Conservation (phyloP, 2,113 vertebrate genomes). For the Edolisoma coerulescens region DNA sequence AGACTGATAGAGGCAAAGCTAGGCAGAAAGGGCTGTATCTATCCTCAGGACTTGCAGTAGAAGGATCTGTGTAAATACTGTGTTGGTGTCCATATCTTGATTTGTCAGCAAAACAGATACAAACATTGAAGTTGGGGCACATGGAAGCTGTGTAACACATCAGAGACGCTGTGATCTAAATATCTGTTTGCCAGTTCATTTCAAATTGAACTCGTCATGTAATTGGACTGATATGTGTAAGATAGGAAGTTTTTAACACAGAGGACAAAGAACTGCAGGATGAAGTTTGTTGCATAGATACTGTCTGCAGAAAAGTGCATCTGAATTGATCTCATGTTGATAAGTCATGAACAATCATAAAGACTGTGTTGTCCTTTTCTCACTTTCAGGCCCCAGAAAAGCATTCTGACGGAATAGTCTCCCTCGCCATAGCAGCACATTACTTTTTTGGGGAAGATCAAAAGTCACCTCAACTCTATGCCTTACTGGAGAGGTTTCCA, state of each 20-base stretch:
- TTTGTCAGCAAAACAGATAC: neutral
- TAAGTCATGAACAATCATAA: neutral
- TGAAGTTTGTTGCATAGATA: neutral
- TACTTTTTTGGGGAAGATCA: slow-evolving; percentile 88
- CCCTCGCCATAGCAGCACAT: slow-evolving; percentile 86
- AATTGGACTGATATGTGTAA: neutral
- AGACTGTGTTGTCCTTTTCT: neutral
- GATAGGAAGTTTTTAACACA: neutral
- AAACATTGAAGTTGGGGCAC: neutral
- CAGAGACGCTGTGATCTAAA: neutral
- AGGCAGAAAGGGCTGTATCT: neutral
- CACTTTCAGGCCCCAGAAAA: slow-evolving; percentile 67
- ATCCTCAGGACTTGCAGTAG: neutral
- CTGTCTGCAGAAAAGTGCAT: neutral
- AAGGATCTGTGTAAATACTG: neutral
- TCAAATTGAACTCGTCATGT: fast-evolving
- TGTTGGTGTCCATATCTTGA: neutral
- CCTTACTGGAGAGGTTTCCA: slow-evolving; percentile 81
- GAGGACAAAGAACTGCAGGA: neutral
- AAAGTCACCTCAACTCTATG: slow-evolving; percentile 76
- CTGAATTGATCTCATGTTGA: neutral
- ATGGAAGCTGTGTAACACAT: neutral
- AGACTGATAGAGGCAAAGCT: neutral
- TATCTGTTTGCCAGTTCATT: neutral
- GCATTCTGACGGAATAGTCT: slow-evolving; percentile 77